Evolutionary conservation across 2,113 vertebrate genomes (phyloP), one percentile per base, ranked within the genome.

Genomic region (Chionomys nivalis): DNA sequence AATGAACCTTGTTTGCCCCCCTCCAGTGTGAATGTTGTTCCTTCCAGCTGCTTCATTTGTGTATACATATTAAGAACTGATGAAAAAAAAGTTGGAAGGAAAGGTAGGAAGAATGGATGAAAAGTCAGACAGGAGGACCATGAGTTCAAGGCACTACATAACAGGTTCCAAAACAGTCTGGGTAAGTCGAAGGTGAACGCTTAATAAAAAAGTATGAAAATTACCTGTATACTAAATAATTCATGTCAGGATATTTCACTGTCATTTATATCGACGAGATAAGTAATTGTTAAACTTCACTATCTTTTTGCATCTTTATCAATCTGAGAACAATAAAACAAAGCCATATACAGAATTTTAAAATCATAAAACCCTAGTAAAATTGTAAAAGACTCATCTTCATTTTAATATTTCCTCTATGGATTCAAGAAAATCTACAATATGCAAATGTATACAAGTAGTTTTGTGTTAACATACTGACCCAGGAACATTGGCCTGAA

Each of bases 381-480:
- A 92, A 88, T 44, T 65, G 42, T 28, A 61, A 11, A 87, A n/a
- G 93, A 85, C 36, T 9, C 33, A 19, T 85, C 89, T 95, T 94
- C 94, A 94, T 89, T 97, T 93, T 92, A 95, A 91, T 93, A 91
- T 58, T 92, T 31, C 14, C 73, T 93, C 66, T 70, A 42, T 82
- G 47, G 55, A 94, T 39, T 92, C 36, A 96, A 94, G 88, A 93
- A 75, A 95, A 94, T 75, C 65, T 39, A 93, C 33, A 85, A 21
- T 86, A 94, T 92, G 63, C 77, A 96, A 97, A 96, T 97, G 8
- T 77, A 87, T 90, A 73, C 81, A 95, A 94, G 44, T 44, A 87
- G 44, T 42, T 93, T 94, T 93, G 44, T 52, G 96, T 96, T 95
- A 97, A 44, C 81, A 94, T 95, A 86, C 63, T 96, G 93, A 96